Conservation (phyloP, 2,888 invertebrate genomes). For the Apamea anceps region DNA sequence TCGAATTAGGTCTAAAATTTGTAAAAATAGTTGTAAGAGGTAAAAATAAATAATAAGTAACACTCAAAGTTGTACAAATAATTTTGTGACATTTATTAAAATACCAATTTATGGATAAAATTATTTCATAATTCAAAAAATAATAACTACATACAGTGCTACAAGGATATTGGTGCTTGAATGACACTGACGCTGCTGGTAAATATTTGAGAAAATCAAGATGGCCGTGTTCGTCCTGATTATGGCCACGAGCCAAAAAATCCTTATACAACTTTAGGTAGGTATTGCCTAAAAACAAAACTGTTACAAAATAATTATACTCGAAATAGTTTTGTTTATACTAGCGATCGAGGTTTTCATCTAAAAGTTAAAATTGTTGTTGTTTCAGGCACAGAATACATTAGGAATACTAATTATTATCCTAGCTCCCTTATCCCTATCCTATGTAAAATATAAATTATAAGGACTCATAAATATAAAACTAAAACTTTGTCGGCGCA, state of each 20-base stretch:
- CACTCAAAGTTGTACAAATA: not conserved
- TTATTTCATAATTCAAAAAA: not conserved
- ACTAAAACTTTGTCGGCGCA: constrained; percentile 24
- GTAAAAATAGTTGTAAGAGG: too few relatives aligned
- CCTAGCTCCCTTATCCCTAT: constrained; percentile 29
- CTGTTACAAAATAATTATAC: not conserved
- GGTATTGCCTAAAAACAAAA: not conserved
- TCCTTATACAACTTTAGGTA: not conserved
- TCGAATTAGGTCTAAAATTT: too few relatives aligned
- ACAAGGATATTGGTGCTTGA: not conserved
- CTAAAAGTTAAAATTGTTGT: constrained; percentile 54
- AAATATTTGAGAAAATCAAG: not conserved
- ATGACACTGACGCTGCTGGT: not conserved
- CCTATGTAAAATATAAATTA: constrained; percentile 40
- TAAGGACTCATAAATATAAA: constrained; percentile 38
- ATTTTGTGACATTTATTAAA: not conserved
- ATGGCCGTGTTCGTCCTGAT: not conserved
- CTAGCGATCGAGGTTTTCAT: constrained; percentile 8
- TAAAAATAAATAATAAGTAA: not conserved
- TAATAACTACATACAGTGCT: not conserved
- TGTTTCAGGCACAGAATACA: constrained; percentile 49
- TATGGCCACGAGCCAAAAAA: too few relatives aligned
- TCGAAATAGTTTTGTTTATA: not conserved
- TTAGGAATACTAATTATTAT: constrained; percentile 58
- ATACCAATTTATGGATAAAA: not conserved